phyloP scores from a whole-genome alignment of 2,113 vertebrate genomes.

The Murina feae region DNA sequence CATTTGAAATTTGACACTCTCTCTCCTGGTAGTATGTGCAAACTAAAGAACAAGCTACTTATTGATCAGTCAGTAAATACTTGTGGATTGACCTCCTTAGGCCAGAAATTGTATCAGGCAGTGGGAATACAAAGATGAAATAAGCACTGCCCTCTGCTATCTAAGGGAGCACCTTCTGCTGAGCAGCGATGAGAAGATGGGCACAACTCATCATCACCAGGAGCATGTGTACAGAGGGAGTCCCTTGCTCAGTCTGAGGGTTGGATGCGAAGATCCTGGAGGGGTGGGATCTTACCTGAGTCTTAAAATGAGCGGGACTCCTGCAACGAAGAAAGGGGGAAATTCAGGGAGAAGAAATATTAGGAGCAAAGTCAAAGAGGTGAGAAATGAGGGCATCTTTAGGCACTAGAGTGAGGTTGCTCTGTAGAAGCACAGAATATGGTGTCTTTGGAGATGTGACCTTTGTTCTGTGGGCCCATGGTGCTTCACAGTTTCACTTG shows the following conservation, averaged over 20 bases:
- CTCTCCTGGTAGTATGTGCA: neutral
- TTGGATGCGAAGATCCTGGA: neutral
- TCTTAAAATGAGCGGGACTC: neutral
- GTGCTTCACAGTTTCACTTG: neutral
- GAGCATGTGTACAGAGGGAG: too few species aligned
- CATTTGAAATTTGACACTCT: neutral
- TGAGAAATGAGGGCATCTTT: neutral
- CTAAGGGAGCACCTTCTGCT: neutral
- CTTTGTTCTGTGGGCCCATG: too few species aligned
- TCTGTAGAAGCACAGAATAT: neutral
- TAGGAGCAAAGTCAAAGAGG: neutral
- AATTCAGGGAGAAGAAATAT: neutral
- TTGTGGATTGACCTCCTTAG: neutral
- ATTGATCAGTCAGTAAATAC: neutral
- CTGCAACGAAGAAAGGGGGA: neutral
- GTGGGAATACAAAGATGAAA: neutral
- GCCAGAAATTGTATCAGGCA: neutral
- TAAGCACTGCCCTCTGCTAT: neutral
- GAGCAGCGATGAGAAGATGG: neutral
- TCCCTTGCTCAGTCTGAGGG: neutral
- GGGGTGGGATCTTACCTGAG: neutral
- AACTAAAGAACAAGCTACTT: neutral
- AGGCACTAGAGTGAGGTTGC: neutral
- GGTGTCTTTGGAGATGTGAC: neutral
- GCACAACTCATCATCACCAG: accelerated